Base-by-base conservation (phyloP, 2,797 vertebrate genomes). In the Crax fasciolata region DNA sequence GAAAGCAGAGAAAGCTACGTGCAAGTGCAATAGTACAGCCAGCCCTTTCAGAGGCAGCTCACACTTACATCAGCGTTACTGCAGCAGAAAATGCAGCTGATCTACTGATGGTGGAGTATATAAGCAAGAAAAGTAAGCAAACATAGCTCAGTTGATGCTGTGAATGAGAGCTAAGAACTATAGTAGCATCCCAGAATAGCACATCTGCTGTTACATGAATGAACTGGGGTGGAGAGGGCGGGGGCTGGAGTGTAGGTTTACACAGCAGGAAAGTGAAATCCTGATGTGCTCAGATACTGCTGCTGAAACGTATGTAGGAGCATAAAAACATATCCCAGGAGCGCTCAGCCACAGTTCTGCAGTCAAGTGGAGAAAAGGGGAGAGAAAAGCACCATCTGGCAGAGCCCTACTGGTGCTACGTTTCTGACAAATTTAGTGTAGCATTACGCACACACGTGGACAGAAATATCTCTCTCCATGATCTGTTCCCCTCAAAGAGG, bases 361-460 rank as follows among this genome's bases (percentile, higher is more conserved):
- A 78, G 54, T 54, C 62, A 84, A 62, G 80, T n/a, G 77, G 58
- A 72, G 38, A 66, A 68, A 76, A 94, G 32, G 18, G 25, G 30
- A 96, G 57, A 87, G 80, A 90, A 91, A 93, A 93, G 85, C 43
- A 93, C 79, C 68, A 83, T 52, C 87, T 93, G 92, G 63, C 82
- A 93, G 48, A 83, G 61, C 55, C 41, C 65, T 82, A 6, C 48
- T 75, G 39, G 35, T 84, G 71, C 66, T 84, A 20, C 62, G 30
- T 57, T 83, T 94, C 83, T 75, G 49, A 90, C 38, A 55, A 90
- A 52, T 75, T 84, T 86, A 75, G 70, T 62, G 41, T 20, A 88
- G 66, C 44, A 68, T 11, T 71, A 93, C 30, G 48, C 28, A 39
- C 54, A 79, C 85, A 83, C 28, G 28, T 61, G 65, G 89, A 87